Base-by-base conservation (phyloP, 2,888 invertebrate genomes). In the Ormyrus pomaceus region DNA sequence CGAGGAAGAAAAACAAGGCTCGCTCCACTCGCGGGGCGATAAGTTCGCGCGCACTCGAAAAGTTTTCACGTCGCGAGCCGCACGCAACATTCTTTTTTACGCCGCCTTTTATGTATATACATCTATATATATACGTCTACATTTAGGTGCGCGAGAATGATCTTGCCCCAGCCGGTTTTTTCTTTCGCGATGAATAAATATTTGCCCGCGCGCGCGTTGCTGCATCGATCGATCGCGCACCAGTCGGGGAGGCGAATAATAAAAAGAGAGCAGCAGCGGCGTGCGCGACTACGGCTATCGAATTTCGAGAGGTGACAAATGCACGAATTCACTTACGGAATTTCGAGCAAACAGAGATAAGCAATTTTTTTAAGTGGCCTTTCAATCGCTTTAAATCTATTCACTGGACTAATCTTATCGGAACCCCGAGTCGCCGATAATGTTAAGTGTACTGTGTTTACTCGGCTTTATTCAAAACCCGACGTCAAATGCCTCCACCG, bases 21-120 rank as follows among this genome's bases (percentile, higher is more conserved):
- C 34, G 3, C 34, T 34, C 34, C 34, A 34, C 34, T 34, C 34
- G 34, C 34, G 34, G 58, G 19, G 55, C 53, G 61, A 66, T 75
- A 76, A 76, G 75, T 68, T 59, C 10, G 51, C 56, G n/a, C 53
- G 6, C 10, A 61, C 9, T 46, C 19, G 61, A 55, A 69, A 76
- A 69, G n/a, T 61, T 69, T 72, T 61, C 11, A 13, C 68, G 9
- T 61, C 13, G 45, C 68, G 9, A 11, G 46, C 13, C 13, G 8
- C 13, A 13, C 46, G 48, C 45, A 53, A 10, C 53, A 13, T 7
- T 50, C 13, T 19, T 72, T 45, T n/a, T 10, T 51, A 34, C 6
- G 3, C 6, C 48, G 11, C 45, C 51, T 10, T 68, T 58, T 19
- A 56, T 19, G 46, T 59, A 59, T 59, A n/a, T 46, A 66, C 9